Conservation (phyloP, 92 coral and sea anemone species). For the Siderastrea radians region DNA sequence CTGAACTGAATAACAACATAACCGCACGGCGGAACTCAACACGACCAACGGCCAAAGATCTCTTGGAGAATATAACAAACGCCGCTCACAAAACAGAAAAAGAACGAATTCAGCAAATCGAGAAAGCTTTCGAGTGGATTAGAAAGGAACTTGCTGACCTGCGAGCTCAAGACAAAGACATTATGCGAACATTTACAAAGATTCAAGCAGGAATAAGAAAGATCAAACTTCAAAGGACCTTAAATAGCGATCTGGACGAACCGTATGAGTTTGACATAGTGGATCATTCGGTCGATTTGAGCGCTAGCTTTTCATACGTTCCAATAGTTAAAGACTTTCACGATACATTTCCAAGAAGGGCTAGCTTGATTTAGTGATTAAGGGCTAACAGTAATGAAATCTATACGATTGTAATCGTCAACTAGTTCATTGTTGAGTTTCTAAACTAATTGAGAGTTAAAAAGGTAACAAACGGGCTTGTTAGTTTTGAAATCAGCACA, state of each 20-base stretch:
- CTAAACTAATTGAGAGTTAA: neutral
- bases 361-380: constrained; percentile 24
- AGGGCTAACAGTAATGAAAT: neutral
- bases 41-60: constrained; percentile 66
- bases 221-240: constrained; percentile 72
- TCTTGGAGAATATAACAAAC: constrained; percentile 68
- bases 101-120: constrained; percentile 80
- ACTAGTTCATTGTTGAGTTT: neutral
- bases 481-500: neutral
- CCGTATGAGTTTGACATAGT: constrained; percentile 20
- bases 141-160: constrained; percentile 84
- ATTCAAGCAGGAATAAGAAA: constrained; percentile 93
- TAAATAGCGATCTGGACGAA: constrained; percentile 55
- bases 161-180: constrained; percentile 92
- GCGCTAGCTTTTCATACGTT: constrained; percentile 40
- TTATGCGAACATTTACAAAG: constrained; percentile 87
- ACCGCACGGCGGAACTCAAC: neutral
- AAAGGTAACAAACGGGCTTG: neutral
- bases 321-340: constrained; percentile 32
- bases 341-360: constrained; percentile 37
- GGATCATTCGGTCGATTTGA: constrained; percentile 19
- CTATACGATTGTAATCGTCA: neutral
- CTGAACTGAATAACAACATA: constrained; percentile 10
- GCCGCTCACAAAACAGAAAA: constrained; percentile 72
- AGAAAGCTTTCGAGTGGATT: constrained; percentile 87